Percentiles rank a stretch among this genome's conserved stretches.
These are phyloP conservation scores for Leuciscus waleckii DNA, from an alignment of 2,797 vertebrate species.

Conservation along the genomic window DNA sequence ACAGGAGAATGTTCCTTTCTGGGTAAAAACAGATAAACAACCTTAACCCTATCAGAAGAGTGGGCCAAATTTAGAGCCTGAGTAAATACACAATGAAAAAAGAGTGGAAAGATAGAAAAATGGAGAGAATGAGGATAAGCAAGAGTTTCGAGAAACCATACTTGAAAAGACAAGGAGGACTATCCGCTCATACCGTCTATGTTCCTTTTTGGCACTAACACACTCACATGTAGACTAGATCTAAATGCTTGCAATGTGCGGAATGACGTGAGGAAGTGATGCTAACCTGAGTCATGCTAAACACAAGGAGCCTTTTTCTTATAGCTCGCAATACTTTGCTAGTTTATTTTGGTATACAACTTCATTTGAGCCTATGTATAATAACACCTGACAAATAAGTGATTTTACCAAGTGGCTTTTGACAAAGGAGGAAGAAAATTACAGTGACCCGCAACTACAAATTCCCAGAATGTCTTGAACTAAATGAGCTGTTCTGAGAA, in stretches of 20 bases:
- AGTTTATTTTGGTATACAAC: not conserved
- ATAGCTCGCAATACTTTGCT: not conserved
- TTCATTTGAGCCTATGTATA: not conserved
- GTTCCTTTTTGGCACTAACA: slow-evolving; percentile 4
- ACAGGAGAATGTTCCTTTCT: slow-evolving; percentile 46
- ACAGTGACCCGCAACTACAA: slow-evolving; percentile 10
- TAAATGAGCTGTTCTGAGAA: slow-evolving; percentile 25
- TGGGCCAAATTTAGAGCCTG: slow-evolving; percentile 33
- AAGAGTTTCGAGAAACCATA: slow-evolving; percentile 11
- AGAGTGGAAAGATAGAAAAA: slow-evolving; percentile 27
- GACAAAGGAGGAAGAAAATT: slow-evolving; percentile 18
- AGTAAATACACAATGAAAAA: slow-evolving; percentile 29
- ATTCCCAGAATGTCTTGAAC: slow-evolving; percentile 20
- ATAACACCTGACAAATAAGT: not conserved
- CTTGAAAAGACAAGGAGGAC: slow-evolving; percentile 1
- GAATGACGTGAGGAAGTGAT: slow-evolving; percentile 28
- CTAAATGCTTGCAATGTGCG: not conserved
- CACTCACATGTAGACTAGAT: slow-evolving; percentile 6
- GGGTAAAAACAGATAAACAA: slow-evolving; percentile 56
- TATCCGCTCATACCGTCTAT: not conserved
- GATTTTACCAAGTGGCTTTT: slow-evolving; percentile 14
- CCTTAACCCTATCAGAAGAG: slow-evolving; percentile 52
- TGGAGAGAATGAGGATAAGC: slow-evolving; percentile 33
- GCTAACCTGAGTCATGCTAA: slow-evolving; percentile 42
- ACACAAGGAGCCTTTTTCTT: not conserved